Conservation (phyloP, 1,140 invertebrate species). For the Proctacanthus coquilletti region DNA sequence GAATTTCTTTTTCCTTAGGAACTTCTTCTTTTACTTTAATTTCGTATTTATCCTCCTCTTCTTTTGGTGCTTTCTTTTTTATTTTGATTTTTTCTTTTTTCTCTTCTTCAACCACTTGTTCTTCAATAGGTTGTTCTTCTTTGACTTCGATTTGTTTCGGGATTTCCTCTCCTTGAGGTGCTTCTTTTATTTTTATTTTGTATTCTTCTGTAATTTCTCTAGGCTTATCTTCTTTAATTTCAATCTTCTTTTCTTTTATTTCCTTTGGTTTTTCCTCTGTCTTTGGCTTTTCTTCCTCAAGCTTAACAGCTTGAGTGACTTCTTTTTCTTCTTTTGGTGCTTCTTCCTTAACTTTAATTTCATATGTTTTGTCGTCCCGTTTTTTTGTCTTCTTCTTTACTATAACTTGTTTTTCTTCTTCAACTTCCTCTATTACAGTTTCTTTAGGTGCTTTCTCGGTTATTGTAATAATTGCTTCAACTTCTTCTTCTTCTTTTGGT, state of each 20-base stretch:
- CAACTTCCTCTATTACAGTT: constrained; percentile 14
- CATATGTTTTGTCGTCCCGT: constrained; percentile 14
- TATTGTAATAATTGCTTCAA: too few species aligned
- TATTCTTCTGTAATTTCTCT: too few species aligned
- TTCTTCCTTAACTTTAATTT: constrained; percentile 14
- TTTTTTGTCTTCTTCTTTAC: constrained; percentile 21
- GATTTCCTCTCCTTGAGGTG: too few species aligned
- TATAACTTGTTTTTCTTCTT: constrained; percentile 24
- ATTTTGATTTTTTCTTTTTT: constrained; percentile 5
- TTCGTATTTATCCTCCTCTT: constrained; percentile 11
- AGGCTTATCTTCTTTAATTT: constrained; percentile 13
- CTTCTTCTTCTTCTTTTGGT: too few species aligned
- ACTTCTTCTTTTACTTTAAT: constrained; percentile 15
- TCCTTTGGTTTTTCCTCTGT: constrained; percentile 12
- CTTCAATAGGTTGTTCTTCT: constrained; percentile 10
- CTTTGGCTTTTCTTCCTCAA: constrained; percentile 1
- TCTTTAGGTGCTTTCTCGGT: constrained; percentile 26
- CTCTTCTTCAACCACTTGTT: constrained; percentile 7
- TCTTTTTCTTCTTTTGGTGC: constrained; percentile 8
- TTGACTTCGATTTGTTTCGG: not conserved
- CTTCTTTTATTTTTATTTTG: constrained; percentile 9
- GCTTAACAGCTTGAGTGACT: constrained; percentile 1
- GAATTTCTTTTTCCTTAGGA: constrained; percentile 7
- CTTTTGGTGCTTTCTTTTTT: constrained; percentile 14
- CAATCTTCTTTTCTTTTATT: constrained; percentile 15